phyloP scores from a whole-genome alignment of 2,113 vertebrate species.

The Nymphicus hollandicus region DNA sequence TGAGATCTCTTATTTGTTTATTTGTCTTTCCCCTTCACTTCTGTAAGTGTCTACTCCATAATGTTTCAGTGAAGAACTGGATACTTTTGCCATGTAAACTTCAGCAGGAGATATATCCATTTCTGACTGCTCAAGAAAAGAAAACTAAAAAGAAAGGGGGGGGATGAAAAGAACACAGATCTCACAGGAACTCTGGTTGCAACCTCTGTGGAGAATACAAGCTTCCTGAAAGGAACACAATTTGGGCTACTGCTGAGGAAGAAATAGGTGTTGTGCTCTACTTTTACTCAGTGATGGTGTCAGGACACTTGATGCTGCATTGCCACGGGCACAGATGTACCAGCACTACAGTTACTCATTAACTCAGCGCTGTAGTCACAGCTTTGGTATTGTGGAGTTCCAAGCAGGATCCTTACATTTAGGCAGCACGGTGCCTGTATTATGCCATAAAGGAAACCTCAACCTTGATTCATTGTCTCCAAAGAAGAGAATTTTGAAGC shows the following conservation, averaged over 20 bases:
- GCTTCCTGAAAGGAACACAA: neutral
- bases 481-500: neutral
- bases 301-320: neutral
- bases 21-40: neutral
- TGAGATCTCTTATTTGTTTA: neutral
- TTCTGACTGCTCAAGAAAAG: neutral
- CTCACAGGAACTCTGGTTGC: neutral
- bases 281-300: neutral
- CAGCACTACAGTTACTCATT: neutral
- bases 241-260: neutral
- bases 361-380: neutral
- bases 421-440: neutral
- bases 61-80: neutral
- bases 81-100: neutral
- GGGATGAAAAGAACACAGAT: neutral
- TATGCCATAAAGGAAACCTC: neutral
- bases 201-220: neutral
- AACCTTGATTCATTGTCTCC: neutral
- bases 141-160: neutral
- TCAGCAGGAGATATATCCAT: neutral
- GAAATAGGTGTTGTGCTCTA: neutral
- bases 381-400: neutral
- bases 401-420: neutral
- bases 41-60: neutral
- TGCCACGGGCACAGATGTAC: neutral